Conservation (phyloP, 2,797 vertebrate species). For the Neosilurus hyrtlii region DNA sequence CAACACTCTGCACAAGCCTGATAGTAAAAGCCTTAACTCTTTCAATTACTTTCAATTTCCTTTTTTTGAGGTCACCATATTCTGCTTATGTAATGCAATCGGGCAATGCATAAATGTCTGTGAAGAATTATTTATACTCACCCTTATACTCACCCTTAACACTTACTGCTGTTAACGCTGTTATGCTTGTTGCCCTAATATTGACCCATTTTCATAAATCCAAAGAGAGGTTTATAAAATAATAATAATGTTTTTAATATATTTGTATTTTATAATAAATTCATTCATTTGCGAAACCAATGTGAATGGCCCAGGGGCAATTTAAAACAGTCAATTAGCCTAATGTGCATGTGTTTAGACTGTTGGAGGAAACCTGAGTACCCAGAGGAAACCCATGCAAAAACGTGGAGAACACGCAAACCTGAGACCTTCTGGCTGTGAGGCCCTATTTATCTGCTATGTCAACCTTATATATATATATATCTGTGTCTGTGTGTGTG, state of each 20-base stretch:
- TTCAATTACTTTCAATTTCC: conserved; percentile 11
- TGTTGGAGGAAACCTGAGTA: no score
- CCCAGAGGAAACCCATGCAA: no score
- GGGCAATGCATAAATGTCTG: conserved; percentile 7
- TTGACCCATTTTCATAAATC: conserved; percentile 34
- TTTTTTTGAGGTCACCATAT: neutral
- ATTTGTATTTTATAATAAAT: no score
- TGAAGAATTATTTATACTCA: conserved; percentile 24
- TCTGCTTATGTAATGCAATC: conserved; percentile 32
- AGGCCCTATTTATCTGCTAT: no score
- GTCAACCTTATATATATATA: no score
- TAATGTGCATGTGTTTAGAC: no score
- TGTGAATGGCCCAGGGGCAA: no score
- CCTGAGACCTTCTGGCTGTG: no score
- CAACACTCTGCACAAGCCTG: conserved; percentile 32
- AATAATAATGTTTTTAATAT: no score
- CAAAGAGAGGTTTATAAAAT: conserved; percentile 7
- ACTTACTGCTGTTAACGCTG: neutral
- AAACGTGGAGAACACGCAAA: no score
- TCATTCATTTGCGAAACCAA: no score
- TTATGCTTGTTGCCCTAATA: conserved; percentile 28
- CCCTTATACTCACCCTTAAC: conserved; percentile 6
- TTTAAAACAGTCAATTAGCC: no score
- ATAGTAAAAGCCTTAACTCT: conserved; percentile 46
- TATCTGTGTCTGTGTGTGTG: conserved; percentile 53